A percentile compares a stretch with the other conserved stretches of the same genome.
Evolutionary conservation across 2,888 invertebrate species (phyloP).

Genomic region (Drosophila kanekoi): DNA sequence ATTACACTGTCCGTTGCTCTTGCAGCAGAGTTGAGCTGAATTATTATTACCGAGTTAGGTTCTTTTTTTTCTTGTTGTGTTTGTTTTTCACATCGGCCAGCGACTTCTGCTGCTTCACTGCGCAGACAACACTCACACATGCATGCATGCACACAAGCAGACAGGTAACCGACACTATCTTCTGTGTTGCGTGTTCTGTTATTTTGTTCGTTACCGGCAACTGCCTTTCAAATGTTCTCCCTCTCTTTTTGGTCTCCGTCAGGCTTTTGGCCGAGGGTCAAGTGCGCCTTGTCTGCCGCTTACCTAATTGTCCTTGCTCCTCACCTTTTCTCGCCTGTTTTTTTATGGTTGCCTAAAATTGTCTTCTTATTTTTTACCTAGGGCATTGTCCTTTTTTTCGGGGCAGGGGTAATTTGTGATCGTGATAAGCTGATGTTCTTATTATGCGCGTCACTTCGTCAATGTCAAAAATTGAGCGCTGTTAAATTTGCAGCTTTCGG

Average conservation of each 20-base stretch:
- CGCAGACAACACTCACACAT: constrained; percentile 40
- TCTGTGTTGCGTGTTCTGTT: constrained; percentile 54
- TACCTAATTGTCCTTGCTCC: constrained; percentile 46
- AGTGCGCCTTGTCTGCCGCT: constrained; percentile 49
- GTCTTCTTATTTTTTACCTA: constrained; percentile 15
- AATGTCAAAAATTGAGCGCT: constrained; percentile 28
- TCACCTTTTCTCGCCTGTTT: constrained; percentile 33
- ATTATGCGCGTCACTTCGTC: constrained; percentile 27
- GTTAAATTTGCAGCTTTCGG: constrained; percentile 19
- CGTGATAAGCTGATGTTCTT: constrained; percentile 45
- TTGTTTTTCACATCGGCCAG: constrained; percentile 69
- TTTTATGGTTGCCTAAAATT: constrained; percentile 52
- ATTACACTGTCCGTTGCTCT: constrained; percentile 59
- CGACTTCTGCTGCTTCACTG: constrained; percentile 80
- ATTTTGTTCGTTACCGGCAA: constrained; percentile 61
- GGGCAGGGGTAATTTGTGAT: constrained; percentile 29
- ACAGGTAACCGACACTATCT: constrained; percentile 64
- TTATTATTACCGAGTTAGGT: constrained; percentile 63
- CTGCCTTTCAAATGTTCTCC: constrained; percentile 55
- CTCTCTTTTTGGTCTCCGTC: constrained; percentile 9
- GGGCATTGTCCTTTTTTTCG: constrained; percentile 34
- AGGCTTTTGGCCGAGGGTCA: constrained; percentile 55
- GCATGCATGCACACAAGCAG: constrained; percentile 11
- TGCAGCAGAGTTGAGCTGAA: constrained; percentile 40
- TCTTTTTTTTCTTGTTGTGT: constrained; percentile 46